phyloP scores from a whole-genome alignment of 2,888 invertebrate species.

The Aethes cnicana region DNA sequence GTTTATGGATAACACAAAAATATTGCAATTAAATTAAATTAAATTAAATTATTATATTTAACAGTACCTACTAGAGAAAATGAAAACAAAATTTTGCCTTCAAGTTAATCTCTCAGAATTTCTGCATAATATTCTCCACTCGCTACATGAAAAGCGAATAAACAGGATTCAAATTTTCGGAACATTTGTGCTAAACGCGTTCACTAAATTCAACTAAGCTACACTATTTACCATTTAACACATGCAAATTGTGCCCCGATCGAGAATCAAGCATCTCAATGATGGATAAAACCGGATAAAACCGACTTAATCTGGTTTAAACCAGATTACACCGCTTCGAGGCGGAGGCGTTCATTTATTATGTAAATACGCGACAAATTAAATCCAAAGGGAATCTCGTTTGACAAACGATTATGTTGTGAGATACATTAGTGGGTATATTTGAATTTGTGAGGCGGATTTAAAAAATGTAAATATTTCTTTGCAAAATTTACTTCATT shows the following conservation, averaged over 20 bases:
- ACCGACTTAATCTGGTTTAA: constrained; percentile 61
- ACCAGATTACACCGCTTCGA: constrained; percentile 70
- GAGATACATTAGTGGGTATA: constrained; percentile 54
- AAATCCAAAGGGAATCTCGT: constrained; percentile 78
- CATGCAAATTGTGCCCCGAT: constrained; percentile 76
- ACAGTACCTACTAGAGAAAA: no score
- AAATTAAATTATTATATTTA: no score
- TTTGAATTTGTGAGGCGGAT: constrained; percentile 22
- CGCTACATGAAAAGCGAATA: not conserved
- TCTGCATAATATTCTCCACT: no score
- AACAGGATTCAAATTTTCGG: constrained; percentile 13
- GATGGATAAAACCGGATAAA: constrained; percentile 79
- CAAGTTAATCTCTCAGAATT: no score
- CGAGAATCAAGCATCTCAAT: constrained; percentile 80
- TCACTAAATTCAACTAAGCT: constrained; percentile 56
- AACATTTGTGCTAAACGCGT: constrained; percentile 17
- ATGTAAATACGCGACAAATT: constrained; percentile 82
- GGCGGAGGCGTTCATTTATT: constrained; percentile 79
- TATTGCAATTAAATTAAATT: no score
- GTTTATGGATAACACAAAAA: constrained; percentile 7
- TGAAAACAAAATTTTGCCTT: no score
- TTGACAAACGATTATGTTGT: constrained; percentile 70
- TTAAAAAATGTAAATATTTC: no score
- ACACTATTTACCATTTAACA: constrained; percentile 70
- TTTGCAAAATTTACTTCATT: no score